Evolutionary conservation across 2,797 vertebrate genomes (phyloP).

Genomic region (Knipowitschia caucasica): DNA sequence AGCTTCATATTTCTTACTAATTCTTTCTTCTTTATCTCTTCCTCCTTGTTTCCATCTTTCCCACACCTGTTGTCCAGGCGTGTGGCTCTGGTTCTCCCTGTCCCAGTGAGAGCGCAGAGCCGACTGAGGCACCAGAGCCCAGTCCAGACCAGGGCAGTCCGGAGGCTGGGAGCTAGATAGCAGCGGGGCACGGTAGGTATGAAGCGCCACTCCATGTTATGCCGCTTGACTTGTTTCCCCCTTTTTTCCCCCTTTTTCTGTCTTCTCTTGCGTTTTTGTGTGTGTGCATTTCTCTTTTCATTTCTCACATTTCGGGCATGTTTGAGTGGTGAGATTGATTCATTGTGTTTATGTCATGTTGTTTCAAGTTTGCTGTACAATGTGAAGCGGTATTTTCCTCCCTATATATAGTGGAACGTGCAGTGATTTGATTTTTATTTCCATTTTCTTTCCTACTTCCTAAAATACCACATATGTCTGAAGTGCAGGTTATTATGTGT

Average conservation of each 20-base stretch:
- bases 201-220: slow-evolving; percentile 66
- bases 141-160: slow-evolving; percentile 88
- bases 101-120: slow-evolving; percentile 92
- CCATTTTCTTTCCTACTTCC: slow-evolving; percentile 27
- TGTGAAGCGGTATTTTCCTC: slow-evolving; percentile 16
- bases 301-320: slow-evolving; percentile 1
- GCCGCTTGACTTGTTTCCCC: slow-evolving; percentile 52
- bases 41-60: slow-evolving; percentile 13
- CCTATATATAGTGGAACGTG: slow-evolving; percentile 18
- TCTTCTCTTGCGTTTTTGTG: slow-evolving; percentile 11
- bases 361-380: slow-evolving; percentile 40
- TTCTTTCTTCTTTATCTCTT: slow-evolving; percentile 21
- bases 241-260: background rate
- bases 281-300: slow-evolving; percentile 10
- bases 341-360: slow-evolving; percentile 21
- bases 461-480: slow-evolving; percentile 39
- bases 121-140: slow-evolving; percentile 81
- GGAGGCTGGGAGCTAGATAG: slow-evolving; percentile 99
- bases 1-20: slow-evolving; percentile 30
- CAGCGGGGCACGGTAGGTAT: slow-evolving; percentile 97
- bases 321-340: slow-evolving; percentile 24
- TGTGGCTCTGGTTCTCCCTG: slow-evolving; percentile 95
- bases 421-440: slow-evolving; percentile 27
- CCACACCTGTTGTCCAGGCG: slow-evolving; percentile 78
- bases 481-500: slow-evolving; percentile 31